Evolutionary conservation across 30 jellyfish, hydroid and myxozoan species (phyloP), one percentile per base, ranked within the genome.

Genomic region (Morbakka virulenta): DNA sequence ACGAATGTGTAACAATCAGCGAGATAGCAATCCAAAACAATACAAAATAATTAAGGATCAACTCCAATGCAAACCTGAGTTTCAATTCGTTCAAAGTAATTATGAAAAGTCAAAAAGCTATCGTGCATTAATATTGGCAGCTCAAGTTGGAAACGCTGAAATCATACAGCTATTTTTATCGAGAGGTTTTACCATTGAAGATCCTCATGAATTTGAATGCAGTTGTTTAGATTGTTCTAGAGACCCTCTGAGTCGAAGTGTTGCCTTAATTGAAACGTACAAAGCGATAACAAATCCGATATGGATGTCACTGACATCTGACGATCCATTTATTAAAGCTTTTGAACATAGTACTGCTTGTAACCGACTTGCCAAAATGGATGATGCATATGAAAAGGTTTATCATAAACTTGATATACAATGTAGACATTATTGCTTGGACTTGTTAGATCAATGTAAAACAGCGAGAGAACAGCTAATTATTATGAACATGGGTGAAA

Each of bases 201-300:
- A 26, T 52, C 95, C 95, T 27, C 97, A 88, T 26, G 90, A 73
- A 13, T 22, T 83, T 24, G 57, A 32, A 28, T 88, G 97, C 50
- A 66, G 52, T 25, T 88, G 97, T 81, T 66, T 75, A 80, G 2
- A 30, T 17, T 88, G 97, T 80, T 28, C 36, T 41, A 62, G 50
- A 9, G 93, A 88, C 66, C 73, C 72, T 6, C 84, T 88, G 31
- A 80, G 90, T 1, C 94, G 67, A 64, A 21, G 91, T 28, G 82
- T 76, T 52, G 33, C 28, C 14, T 79, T 95, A 13, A 88, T 88
- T 32, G 74, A 61, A 31, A 31, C 53, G 17, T 73, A 72, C 77
- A 51, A 67, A 36, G 97, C 97, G 66, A 32, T 81, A 41, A 28
- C 81, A 31, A 81, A 88, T 49, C 97, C 97, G 0, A 75, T 88